These are phyloP conservation scores for Myiothlypis coronata DNA, from an alignment of 2,797 vertebrate species.

Conservation along the genomic window DNA sequence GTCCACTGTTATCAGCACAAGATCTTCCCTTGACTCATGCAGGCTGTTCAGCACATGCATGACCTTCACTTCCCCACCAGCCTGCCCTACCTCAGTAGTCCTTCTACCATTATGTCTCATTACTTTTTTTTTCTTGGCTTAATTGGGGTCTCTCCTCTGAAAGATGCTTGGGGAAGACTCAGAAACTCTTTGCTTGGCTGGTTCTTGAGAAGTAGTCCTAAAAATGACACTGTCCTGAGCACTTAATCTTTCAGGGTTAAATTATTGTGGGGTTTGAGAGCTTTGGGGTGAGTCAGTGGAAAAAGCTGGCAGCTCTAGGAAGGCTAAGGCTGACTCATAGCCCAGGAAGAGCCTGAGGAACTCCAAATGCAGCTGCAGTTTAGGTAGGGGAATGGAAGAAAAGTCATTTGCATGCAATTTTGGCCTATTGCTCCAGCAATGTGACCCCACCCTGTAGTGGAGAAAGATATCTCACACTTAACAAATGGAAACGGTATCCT, in stretches of 20 bases:
- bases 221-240: background rate
- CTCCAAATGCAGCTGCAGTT: slow-evolving; percentile 29
- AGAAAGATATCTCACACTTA: slow-evolving; percentile 38
- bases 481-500: slow-evolving; percentile 5
- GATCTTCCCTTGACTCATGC: background rate
- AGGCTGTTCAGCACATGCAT: background rate
- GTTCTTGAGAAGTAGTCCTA: background rate
- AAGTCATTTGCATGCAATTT: background rate
- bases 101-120: background rate
- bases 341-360: background rate
- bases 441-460: background rate
- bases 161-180: background rate
- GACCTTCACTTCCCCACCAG: background rate
- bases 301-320: slow-evolving; percentile 31
- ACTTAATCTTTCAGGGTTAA: slow-evolving; percentile 7
- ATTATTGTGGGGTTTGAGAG: background rate
- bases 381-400: background rate
- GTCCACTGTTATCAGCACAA: background rate
- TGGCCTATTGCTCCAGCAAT: background rate
- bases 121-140: background rate
- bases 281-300: slow-evolving; percentile 40
- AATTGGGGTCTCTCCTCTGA: background rate
- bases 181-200: background rate
- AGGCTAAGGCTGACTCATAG: slow-evolving; percentile 40
- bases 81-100: background rate